Evolutionary conservation across 2,797 vertebrate species (phyloP).

Genomic region (Typhlichthys eigenmanni): DNA sequence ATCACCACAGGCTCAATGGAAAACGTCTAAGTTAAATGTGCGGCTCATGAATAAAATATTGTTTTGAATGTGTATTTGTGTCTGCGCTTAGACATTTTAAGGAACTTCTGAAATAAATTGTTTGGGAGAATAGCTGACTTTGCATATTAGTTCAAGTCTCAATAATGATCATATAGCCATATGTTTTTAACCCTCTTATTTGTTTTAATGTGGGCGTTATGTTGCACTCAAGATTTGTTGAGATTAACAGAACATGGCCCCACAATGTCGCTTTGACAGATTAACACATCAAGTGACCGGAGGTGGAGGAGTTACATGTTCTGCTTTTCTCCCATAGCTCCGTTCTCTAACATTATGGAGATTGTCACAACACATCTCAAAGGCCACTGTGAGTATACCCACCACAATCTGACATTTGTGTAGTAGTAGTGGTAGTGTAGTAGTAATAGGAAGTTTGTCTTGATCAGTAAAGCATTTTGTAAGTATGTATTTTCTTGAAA

Average conservation of each 20-base stretch:
- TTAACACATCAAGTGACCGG: conserved; percentile 85
- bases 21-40: background rate
- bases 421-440: background rate
- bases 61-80: too few species aligned
- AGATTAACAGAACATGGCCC: conserved; percentile 69
- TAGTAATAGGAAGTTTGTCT: background rate
- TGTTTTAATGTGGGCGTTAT: conserved; percentile 38
- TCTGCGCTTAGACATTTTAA: too few species aligned
- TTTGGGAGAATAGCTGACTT: too few species aligned
- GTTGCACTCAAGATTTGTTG: conserved; percentile 58
- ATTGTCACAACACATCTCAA: conserved; percentile 32
- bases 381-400: conserved; percentile 43
- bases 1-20: background rate
- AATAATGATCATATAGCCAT: background rate
- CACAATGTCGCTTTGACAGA: conserved; percentile 84
- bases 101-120: too few species aligned
- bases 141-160: background rate
- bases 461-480: too few species aligned
- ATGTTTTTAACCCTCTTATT: conserved; percentile 26
- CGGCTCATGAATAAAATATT: conserved; percentile 7
- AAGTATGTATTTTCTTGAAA: too few species aligned
- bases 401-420: background rate
- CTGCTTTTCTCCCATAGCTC: conserved; percentile 48
- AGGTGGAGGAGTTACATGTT: conserved; percentile 62
- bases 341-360: conserved; percentile 47